Conservation (phyloP, 2,113 vertebrate species). For the Lethenteron camtschaticum region DNA sequence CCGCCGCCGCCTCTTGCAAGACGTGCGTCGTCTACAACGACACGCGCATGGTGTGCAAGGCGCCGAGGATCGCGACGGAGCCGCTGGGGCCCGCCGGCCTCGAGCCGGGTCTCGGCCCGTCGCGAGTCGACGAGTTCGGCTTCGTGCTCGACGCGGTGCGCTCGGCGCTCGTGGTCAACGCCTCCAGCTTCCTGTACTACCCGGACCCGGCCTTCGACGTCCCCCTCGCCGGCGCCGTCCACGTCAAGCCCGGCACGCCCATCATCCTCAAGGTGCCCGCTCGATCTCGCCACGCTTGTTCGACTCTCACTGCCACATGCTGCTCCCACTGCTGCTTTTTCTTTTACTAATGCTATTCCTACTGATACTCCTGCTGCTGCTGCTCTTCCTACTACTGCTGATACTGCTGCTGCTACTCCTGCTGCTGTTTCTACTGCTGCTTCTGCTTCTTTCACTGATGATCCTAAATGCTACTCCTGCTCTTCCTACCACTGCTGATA, state of each 20-base stretch:
- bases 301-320: background rate
- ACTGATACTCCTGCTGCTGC: no score
- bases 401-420: no score
- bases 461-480: no score
- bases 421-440: no score
- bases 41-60: slow-evolving; percentile 78
- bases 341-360: no score
- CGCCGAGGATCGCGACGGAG: slow-evolving; percentile 58
- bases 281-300: no score
- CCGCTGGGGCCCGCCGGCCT: slow-evolving; percentile 14
- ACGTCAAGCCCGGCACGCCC: slow-evolving; percentile 81
- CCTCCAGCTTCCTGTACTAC: slow-evolving; percentile 56
- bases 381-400: no score
- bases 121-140: slow-evolving; percentile 69
- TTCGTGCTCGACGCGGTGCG: slow-evolving; percentile 85
- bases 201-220: slow-evolving; percentile 67
- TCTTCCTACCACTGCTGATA: no score
- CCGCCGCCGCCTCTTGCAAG: slow-evolving; percentile 23
- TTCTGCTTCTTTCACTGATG: no score
- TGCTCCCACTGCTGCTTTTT: background rate
- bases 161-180: slow-evolving; percentile 55
- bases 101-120: slow-evolving; percentile 41
- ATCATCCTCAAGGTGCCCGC: slow-evolving; percentile 71
- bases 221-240: slow-evolving; percentile 50
- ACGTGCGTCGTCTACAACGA: slow-evolving; percentile 79